Evolutionary conservation across 2,797 vertebrate species (phyloP).

Genomic region (Numenius phaeopus): DNA sequence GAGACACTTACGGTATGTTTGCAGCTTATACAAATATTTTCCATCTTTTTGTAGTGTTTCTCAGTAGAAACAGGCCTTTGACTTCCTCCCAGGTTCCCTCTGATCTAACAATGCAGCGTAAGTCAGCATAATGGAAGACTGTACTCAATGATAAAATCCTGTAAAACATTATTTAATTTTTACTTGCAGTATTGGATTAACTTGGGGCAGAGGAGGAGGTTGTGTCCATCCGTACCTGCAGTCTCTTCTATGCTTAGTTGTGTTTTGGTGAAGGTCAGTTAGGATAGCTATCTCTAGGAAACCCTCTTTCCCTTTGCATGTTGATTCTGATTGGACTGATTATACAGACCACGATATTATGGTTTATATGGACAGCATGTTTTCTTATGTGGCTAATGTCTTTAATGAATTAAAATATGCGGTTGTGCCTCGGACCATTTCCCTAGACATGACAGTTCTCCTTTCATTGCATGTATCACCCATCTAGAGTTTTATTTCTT

Average conservation of each 20-base stretch:
- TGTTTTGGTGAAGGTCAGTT: background rate
- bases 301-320: background rate
- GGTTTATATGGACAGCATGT: background rate
- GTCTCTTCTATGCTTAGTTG: background rate
- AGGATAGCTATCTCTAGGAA: background rate
- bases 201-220: background rate
- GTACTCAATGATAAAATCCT: background rate
- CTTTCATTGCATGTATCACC: background rate
- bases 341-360: background rate
- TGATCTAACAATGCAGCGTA: background rate
- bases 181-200: background rate
- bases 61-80: background rate
- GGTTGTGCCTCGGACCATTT: background rate
- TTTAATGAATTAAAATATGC: background rate
- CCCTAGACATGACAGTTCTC: background rate
- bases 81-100: background rate
- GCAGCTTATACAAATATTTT: background rate
- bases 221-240: background rate
- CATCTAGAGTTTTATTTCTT: background rate
- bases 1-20: constrained; percentile 84
- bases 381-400: background rate
- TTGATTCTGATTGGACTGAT: background rate
- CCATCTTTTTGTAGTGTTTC: background rate
- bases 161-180: background rate
- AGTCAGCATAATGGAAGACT: background rate